Evolutionary conservation across 2,888 invertebrate genomes (phyloP), one percentile per base, ranked within the genome.

Genomic region (Lepidocyrtoides sp.): DNA sequence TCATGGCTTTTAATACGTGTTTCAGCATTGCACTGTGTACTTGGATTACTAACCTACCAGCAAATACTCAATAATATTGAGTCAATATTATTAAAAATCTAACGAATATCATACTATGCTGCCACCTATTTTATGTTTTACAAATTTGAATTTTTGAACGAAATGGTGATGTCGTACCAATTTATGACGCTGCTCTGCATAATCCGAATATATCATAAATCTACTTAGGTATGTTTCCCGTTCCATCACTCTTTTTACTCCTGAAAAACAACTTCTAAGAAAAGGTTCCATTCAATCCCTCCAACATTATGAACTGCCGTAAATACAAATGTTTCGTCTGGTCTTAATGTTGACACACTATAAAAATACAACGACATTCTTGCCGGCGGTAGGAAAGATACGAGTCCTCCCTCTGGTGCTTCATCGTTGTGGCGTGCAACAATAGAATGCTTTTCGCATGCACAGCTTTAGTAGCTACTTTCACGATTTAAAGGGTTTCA

Each of bases 401-500:
- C n/a, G 17, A n/a, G n/a, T n/a, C n/a, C n/a, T n/a, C n/a, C n/a
- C n/a, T 66, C 32, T 3, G 29, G n/a, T 66, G 32, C n/a, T 32
- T 66, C 66, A 66, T 66, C 32, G 14, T n/a, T 8, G 4, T 66
- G 2, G 14, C 14, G 8, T n/a, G 32, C 32, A 29, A 32, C n/a
- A 32, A 66, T 32, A 66, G 66, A n/a, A 3, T 29, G 14, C n/a
- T 66, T 66, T 60, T n/a, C 12, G 3, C n/a, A 32, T 66, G 32
- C 66, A 66, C 66, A 32, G 8, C 57, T 57, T 20, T 66, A 26
- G 0, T 7, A 54, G 51, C 66, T 66, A 66, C 66, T 66, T 66
- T 66, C 66, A 29, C 66, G 60, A 32, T 36, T 69, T 69, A 69
- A 32, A 69, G 69, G 20, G 20, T 44, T 75, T 75, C 72, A 75